A percentile compares a stretch with the other conserved stretches of the same genome.
Conservation (phyloP, 2,797 vertebrate species). For the Rachycentron canadum region DNA sequence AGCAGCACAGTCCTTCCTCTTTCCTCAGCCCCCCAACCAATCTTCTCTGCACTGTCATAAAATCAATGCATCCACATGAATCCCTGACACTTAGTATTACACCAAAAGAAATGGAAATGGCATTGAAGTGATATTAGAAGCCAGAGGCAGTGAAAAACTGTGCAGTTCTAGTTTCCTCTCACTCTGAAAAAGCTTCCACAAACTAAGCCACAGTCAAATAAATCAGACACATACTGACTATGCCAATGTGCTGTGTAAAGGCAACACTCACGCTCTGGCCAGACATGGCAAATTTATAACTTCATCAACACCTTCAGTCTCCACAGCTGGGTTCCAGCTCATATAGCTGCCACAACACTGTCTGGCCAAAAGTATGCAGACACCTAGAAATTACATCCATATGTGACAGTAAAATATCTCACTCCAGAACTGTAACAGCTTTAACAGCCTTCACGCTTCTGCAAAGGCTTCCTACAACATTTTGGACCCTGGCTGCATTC, state of each 20-base stretch:
- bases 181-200: conserved; percentile 15
- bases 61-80: conserved; percentile 72
- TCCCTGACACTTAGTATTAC: conserved; percentile 61
- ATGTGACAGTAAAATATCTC: not conserved
- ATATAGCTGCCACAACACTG: not conserved
- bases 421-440: not conserved
- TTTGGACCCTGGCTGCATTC: not conserved
- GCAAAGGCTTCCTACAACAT: not conserved
- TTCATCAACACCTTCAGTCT: conserved; percentile 38
- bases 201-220: conserved; percentile 18
- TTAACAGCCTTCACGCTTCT: not conserved
- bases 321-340: conserved; percentile 41
- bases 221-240: conserved; percentile 9
- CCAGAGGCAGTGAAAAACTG: conserved; percentile 5
- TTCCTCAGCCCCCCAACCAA: conserved; percentile 26
- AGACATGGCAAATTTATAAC: conserved; percentile 20
- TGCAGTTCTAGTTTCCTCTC: not conserved
- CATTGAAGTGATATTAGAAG: conserved; percentile 28
- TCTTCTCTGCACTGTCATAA: conserved; percentile 57
- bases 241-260: not conserved
- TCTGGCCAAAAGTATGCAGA: not conserved
- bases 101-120: conserved; percentile 50
- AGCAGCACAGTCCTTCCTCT: conserved; percentile 40
- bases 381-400: not conserved
- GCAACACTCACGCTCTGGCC: conserved; percentile 8